phyloP scores from a whole-genome alignment of 1,140 invertebrate species.

The Drosophila subpulchrella region DNA sequence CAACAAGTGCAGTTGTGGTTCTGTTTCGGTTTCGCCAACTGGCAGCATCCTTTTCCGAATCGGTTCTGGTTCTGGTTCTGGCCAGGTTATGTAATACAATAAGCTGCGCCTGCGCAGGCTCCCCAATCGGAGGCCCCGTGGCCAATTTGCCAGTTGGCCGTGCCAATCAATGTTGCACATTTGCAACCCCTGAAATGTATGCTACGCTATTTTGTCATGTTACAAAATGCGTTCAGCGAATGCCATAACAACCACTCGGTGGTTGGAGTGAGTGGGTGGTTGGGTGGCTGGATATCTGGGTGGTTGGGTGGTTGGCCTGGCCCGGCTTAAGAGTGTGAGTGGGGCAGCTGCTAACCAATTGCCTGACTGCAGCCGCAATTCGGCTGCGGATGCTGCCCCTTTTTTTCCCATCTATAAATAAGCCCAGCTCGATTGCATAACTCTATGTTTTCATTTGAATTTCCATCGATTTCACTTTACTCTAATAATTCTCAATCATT shows the following conservation, averaged over 20 bases:
- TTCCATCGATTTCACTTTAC: not conserved
- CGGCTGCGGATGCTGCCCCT: constrained; percentile 12
- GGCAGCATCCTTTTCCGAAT: constrained; percentile 38
- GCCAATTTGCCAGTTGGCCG: constrained; percentile 53
- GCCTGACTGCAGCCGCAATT: constrained; percentile 44
- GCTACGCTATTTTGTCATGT: constrained; percentile 71
- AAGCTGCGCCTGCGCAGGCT: constrained; percentile 71
- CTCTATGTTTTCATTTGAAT: not conserved
- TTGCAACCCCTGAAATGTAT: constrained; percentile 82
- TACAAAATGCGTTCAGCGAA: constrained; percentile 67
- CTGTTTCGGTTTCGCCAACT: constrained; percentile 47
- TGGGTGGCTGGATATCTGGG: not conserved
- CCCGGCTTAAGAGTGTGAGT: not conserved
- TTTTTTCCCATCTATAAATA: constrained; percentile 21
- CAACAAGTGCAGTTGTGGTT: constrained; percentile 77
- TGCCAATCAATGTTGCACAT: constrained; percentile 73
- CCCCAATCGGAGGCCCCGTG: constrained; percentile 37
- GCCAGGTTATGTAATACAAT: constrained; percentile 61
- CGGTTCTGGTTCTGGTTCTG: not conserved
- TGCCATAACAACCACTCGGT: constrained; percentile 71
- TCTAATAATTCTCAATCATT: constrained; percentile 8
- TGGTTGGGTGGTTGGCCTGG: not conserved
- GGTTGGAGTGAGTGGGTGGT: constrained; percentile 11
- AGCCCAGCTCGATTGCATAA: constrained; percentile 57
- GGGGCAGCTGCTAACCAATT: constrained; percentile 67